phyloP scores from a whole-genome alignment of 2,888 invertebrate species.

The Lathronympha strigana region DNA sequence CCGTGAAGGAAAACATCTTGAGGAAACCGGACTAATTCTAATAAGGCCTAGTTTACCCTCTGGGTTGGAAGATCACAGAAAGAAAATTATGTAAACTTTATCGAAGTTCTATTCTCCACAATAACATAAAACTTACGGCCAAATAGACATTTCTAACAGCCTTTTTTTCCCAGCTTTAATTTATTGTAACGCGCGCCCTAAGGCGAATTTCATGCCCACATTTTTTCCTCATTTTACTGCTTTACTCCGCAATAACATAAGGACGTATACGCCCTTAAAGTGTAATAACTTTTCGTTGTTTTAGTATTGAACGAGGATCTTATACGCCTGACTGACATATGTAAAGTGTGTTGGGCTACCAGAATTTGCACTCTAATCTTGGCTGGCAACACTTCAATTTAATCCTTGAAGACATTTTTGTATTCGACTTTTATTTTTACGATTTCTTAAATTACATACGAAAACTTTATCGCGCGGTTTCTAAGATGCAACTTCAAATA shows the following conservation, averaged over 20 bases:
- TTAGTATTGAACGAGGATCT: slow-evolving; percentile 1
- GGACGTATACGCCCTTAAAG: background rate
- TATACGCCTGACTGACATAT: slow-evolving; percentile 26
- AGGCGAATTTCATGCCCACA: slow-evolving; percentile 16
- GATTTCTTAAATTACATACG: too few species aligned
- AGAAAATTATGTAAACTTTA: too few species aligned
- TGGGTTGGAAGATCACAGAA: too few species aligned
- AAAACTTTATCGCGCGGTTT: too few species aligned
- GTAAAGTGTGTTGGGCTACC: slow-evolving; percentile 30
- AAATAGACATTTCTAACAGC: background rate
- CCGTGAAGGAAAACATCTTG: too few species aligned
- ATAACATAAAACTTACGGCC: slow-evolving; percentile 2
- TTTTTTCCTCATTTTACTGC: slow-evolving; percentile 27
- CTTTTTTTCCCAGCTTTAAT: slow-evolving; percentile 8
- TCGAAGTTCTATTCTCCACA: too few species aligned
- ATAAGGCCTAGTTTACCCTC: too few species aligned
- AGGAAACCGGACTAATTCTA: too few species aligned
- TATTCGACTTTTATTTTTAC: background rate
- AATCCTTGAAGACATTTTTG: background rate
- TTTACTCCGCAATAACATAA: background rate
- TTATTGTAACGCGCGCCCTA: slow-evolving; percentile 9
- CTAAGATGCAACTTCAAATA: too few species aligned
- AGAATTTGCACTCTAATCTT: slow-evolving; percentile 38
- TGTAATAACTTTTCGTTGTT: background rate
- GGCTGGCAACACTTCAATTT: background rate